Evolutionary conservation across 1,140 invertebrate genomes (phyloP).

Genomic region (Drosophila pandora): DNA sequence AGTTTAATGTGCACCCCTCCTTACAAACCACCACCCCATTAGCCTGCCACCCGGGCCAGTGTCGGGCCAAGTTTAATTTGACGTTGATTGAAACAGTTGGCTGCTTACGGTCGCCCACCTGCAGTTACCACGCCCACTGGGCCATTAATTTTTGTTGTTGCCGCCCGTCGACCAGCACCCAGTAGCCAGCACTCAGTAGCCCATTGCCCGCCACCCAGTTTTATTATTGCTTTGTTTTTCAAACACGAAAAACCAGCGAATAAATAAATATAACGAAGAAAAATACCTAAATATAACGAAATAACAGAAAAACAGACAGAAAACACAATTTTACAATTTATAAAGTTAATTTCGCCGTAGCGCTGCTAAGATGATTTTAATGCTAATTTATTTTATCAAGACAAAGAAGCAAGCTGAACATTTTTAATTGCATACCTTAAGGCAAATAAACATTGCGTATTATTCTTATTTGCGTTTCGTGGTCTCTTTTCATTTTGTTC

Average conservation of each 20-base stretch:
- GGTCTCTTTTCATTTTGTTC: constrained; percentile 64
- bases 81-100: constrained; percentile 79
- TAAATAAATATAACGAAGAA: constrained; percentile 46
- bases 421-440: constrained; percentile 61
- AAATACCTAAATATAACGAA: constrained; percentile 39
- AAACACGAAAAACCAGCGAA: constrained; percentile 45
- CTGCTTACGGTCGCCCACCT: constrained; percentile 38
- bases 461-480: constrained; percentile 48
- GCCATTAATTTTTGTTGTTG: constrained; percentile 31
- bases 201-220: constrained; percentile 3
- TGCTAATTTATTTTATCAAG: constrained; percentile 65
- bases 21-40: not conserved
- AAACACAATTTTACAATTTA: constrained; percentile 67
- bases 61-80: constrained; percentile 69
- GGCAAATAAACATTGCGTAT: constrained; percentile 68
- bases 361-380: constrained; percentile 70
- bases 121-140: constrained; percentile 36
- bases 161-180: not conserved
- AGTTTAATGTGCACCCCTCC: constrained; percentile 41
- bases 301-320: constrained; percentile 28
- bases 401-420: constrained; percentile 53
- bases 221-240: constrained; percentile 34
- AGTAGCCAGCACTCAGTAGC: not conserved
- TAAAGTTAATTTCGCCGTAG: constrained; percentile 60
- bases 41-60: constrained; percentile 1